Conservation (phyloP, 2,888 invertebrate species). For the Andrena marginata region DNA sequence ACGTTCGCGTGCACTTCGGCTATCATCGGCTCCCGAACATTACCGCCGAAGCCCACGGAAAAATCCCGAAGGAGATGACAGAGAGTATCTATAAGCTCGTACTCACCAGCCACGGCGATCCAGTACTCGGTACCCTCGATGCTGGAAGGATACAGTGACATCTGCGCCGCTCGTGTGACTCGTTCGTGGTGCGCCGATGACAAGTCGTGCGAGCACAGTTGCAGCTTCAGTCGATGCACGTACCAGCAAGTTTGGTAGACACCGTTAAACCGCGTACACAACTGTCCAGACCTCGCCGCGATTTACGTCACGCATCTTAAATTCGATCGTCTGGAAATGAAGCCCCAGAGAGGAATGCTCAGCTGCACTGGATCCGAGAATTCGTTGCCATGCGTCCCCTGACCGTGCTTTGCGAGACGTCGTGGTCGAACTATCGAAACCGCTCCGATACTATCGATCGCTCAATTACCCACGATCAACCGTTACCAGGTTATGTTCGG, state of each 20-base stretch:
- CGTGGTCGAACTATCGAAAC: neutral
- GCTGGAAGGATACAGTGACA: constrained; percentile 10
- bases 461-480: neutral
- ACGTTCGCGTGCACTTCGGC: constrained; percentile 18
- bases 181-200: constrained; percentile 5
- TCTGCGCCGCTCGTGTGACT: neutral
- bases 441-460: constrained; percentile 14
- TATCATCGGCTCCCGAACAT: neutral
- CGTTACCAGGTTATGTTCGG: neutral
- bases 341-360: neutral
- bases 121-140: neutral
- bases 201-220: constrained; percentile 7
- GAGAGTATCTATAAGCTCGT: constrained; percentile 8
- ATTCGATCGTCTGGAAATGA: constrained; percentile 35
- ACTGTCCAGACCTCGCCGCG: constrained; percentile 9
- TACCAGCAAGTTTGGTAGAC: neutral
- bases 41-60: neutral
- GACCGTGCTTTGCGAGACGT: neutral
- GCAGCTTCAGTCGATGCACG: constrained; percentile 4
- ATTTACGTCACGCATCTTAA: constrained; percentile 15
- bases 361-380: neutral
- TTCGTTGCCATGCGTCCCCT: constrained; percentile 13
- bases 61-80: neutral
- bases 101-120: neutral
- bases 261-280: neutral